Conservation (phyloP, 2,797 vertebrate genomes). For the Enteromius argenteus region DNA sequence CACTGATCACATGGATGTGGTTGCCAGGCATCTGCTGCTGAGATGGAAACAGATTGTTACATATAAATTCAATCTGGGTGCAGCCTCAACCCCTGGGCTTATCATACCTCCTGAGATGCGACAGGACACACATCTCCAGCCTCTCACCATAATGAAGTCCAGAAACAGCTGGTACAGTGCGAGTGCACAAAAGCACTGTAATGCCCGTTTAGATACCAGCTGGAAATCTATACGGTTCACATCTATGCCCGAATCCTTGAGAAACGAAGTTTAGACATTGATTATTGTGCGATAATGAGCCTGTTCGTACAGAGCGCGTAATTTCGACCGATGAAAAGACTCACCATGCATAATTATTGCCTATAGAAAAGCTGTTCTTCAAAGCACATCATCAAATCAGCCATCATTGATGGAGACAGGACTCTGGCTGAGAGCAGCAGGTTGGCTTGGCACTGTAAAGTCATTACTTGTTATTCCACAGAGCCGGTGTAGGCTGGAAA, state of each 20-base stretch:
- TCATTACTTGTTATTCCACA: slow-evolving; percentile 53
- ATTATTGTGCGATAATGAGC: neutral
- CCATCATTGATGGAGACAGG: slow-evolving; percentile 33
- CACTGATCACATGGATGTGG: slow-evolving; percentile 39
- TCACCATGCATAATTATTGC: slow-evolving; percentile 9
- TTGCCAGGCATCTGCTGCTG: slow-evolving; percentile 45
- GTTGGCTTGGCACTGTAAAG: slow-evolving; percentile 42
- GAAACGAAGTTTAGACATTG: neutral
- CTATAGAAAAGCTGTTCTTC: slow-evolving; percentile 29
- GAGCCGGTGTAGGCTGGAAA: neutral
- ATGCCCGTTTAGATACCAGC: slow-evolving; percentile 19
- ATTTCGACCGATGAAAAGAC: slow-evolving; percentile 9
- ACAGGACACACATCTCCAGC: slow-evolving; percentile 34
- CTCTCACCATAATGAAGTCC: slow-evolving; percentile 41
- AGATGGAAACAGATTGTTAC: slow-evolving; percentile 51
- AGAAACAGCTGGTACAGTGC: slow-evolving; percentile 19
- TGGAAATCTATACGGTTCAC: neutral
- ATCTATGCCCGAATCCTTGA: neutral
- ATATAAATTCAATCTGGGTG: slow-evolving; percentile 38
- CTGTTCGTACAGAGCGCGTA: neutral
- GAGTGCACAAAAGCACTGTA: neutral
- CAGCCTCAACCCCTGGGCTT: slow-evolving; percentile 31
- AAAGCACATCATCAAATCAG: slow-evolving; percentile 39
- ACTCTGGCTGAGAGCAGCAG: slow-evolving; percentile 48
- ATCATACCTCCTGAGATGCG: slow-evolving; percentile 11